Evolutionary conservation across 2,888 invertebrate genomes (phyloP).

Genomic region (Lumbricus terrestris): DNA sequence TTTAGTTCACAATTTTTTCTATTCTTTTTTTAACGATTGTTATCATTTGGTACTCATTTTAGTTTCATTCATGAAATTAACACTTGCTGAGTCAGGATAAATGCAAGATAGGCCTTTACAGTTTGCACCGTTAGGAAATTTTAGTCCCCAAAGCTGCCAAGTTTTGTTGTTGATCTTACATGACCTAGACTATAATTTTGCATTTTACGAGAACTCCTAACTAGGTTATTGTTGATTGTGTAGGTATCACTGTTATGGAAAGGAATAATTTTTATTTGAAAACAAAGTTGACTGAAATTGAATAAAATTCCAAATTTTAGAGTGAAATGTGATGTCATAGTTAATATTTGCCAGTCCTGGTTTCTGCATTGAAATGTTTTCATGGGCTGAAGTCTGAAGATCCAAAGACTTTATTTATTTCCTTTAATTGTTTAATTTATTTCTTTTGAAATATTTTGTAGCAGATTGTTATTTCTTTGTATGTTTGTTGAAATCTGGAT

Average conservation of each 20-base stretch:
- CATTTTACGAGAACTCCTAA: not conserved
- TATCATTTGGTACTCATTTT: too few relatives aligned
- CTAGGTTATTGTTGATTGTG: not conserved
- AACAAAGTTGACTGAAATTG: too few relatives aligned
- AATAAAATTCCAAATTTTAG: not conserved
- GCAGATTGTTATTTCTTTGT: not conserved
- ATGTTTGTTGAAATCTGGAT: not conserved
- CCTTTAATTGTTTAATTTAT: too few relatives aligned
- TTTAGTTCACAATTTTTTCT: too few relatives aligned
- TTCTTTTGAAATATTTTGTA: not conserved
- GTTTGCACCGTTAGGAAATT: not conserved
- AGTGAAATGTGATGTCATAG: not conserved
- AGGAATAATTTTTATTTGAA: too few relatives aligned
- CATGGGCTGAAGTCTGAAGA: too few relatives aligned
- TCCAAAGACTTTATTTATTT: too few relatives aligned
- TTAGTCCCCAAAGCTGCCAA: not conserved
- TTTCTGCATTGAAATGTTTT: too few relatives aligned
- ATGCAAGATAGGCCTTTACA: not conserved
- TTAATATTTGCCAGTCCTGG: not conserved
- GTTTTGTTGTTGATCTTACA: not conserved
- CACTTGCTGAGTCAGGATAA: not conserved
- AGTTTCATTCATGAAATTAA: too few relatives aligned
- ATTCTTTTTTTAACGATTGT: too few relatives aligned
- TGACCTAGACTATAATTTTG: too few relatives aligned
- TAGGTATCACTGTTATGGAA: not conserved